Conservation (phyloP, 2,797 vertebrate genomes). For the Sciurus vulgaris region DNA sequence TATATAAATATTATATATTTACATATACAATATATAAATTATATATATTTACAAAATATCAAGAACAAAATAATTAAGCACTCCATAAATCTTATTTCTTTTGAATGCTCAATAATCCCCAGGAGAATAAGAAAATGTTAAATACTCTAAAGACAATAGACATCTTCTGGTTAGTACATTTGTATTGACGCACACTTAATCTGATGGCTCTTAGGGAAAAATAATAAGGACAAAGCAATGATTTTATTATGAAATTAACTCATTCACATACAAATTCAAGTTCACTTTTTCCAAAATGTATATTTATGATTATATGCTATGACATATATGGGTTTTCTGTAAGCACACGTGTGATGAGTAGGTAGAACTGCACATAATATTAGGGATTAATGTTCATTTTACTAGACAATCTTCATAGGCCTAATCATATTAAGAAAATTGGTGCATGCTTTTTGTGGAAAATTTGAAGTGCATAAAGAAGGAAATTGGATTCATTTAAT, state of each 20-base stretch:
- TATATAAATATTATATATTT: too few relatives aligned
- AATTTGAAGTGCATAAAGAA: slow-evolving; percentile 23
- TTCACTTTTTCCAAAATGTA: neutral
- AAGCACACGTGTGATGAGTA: neutral
- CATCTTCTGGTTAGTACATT: neutral
- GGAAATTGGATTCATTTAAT: neutral
- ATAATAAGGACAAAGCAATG: neutral
- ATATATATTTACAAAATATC: neutral
- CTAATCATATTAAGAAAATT: slow-evolving; percentile 34
- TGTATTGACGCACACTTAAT: neutral
- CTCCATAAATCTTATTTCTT: neutral
- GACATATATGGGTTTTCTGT: neutral
- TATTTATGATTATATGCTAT: neutral
- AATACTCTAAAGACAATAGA: neutral
- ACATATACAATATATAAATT: too few relatives aligned
- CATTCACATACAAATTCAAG: neutral
- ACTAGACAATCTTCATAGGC: neutral
- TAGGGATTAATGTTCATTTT: neutral
- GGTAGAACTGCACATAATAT: neutral
- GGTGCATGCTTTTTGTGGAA: neutral
- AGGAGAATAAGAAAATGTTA: neutral
- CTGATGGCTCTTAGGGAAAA: neutral
- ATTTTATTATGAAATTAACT: neutral
- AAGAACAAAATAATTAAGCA: slow-evolving; percentile 9
- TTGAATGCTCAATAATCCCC: neutral